These are phyloP conservation scores for Pelmatolapia mariae DNA, from an alignment of 2,113 vertebrate genomes.

Conservation along the genomic window DNA sequence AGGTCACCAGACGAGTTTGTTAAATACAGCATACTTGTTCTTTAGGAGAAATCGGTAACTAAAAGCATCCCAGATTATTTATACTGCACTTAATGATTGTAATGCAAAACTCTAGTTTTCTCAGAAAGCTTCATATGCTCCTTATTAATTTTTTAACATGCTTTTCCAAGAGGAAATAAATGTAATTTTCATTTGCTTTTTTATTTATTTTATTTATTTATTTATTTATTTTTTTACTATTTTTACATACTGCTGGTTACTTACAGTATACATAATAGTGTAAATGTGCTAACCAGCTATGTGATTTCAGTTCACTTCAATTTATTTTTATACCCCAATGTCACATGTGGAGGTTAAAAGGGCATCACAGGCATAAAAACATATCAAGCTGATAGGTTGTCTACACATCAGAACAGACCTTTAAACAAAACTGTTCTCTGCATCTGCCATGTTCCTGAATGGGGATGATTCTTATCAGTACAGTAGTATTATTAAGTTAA, in stretches of 20 bases:
- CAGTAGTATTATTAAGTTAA: not conserved
- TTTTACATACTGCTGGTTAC: not conserved
- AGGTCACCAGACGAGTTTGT: not conserved
- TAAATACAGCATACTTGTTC: not conserved
- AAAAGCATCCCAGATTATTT: not conserved
- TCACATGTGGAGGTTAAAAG: not conserved
- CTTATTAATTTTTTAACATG: not conserved
- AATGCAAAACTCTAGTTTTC: not conserved
- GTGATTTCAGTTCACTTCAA: not conserved
- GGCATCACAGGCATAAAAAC: not conserved
- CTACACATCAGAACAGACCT: not conserved
- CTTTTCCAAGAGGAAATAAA: not conserved
- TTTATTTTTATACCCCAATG: not conserved
- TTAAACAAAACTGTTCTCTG: not conserved
- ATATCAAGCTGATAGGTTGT: not conserved
- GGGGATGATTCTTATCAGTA: not conserved
- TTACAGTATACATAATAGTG: not conserved
- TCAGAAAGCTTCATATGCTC: not conserved
- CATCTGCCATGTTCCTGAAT: not conserved
- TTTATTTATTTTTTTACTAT: rapidly evolving
- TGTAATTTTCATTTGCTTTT: rapidly evolving
- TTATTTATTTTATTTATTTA: no score
- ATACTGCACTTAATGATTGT: not conserved
- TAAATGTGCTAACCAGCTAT: not conserved
- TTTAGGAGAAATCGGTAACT: not conserved